phyloP scores from a whole-genome alignment of 1,140 invertebrate genomes.

The Rhynchophorus ferrugineus region DNA sequence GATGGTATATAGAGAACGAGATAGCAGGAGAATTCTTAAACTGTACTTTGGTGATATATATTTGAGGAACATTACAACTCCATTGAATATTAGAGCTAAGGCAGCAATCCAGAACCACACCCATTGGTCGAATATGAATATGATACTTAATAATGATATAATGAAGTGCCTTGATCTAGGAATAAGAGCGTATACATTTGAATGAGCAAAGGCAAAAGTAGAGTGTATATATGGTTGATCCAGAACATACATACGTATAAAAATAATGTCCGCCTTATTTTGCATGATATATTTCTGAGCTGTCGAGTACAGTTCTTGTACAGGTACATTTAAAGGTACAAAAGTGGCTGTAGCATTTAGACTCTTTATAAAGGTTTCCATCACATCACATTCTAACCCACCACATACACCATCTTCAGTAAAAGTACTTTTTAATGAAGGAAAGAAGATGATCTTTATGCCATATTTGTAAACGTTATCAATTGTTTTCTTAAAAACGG shows the following conservation, averaged over 20 bases:
- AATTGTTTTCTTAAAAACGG: no score
- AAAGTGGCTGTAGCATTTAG: constrained; percentile 2
- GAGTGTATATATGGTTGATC: neutral
- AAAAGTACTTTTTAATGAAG: neutral
- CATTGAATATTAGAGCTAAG: neutral
- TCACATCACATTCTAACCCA: neutral
- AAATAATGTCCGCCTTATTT: constrained; percentile 2
- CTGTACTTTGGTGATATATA: no score
- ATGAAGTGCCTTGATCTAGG: constrained; percentile 3
- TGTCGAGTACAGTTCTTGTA: neutral
- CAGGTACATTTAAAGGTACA: neutral
- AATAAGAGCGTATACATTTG: neutral
- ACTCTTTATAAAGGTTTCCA: constrained; percentile 5
- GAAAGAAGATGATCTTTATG: no score
- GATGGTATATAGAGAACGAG: no score
- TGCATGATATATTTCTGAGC: neutral
- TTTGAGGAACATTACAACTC: no score
- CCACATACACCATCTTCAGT: neutral
- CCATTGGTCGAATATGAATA: constrained; percentile 5
- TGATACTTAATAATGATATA: neutral
- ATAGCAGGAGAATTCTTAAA: no score
- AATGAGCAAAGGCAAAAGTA: neutral
- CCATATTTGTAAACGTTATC: no score
- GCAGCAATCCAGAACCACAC: constrained; percentile 6
- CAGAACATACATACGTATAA: neutral